Conservation (phyloP, 2,888 invertebrate species). For the Chrysodeixis includens region DNA sequence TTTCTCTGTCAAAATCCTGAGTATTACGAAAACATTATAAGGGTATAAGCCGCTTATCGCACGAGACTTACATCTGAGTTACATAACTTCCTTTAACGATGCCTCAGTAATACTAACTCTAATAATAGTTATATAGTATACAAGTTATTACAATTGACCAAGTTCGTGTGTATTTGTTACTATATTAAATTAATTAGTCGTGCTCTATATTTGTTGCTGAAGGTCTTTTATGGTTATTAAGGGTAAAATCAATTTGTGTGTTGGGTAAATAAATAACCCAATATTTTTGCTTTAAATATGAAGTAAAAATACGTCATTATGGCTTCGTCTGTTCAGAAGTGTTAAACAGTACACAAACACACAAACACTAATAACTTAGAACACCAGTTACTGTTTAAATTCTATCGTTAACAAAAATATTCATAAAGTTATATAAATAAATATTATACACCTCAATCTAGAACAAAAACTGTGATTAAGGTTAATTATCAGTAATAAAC, state of each 20-base stretch:
- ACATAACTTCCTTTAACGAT: constrained; percentile 9
- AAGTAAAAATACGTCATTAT: no score
- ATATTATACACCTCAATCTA: background rate
- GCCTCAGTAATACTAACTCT: background rate
- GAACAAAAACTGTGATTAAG: background rate
- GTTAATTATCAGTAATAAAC: background rate
- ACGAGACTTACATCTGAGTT: background rate
- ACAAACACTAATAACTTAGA: no score
- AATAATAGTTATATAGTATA: background rate
- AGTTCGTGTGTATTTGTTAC: background rate
- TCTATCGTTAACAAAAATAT: no score
- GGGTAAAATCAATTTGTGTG: background rate
- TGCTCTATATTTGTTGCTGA: background rate
- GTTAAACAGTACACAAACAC: no score
- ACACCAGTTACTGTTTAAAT: no score
- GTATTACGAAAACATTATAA: background rate
- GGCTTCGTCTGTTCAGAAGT: no score
- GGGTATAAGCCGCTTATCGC: constrained; percentile 10
- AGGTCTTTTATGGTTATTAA: background rate
- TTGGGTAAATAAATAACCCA: no score
- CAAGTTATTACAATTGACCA: constrained; percentile 4
- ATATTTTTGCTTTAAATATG: no score
- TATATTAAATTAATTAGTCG: background rate
- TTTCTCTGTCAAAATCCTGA: background rate
- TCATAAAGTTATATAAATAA: background rate